Evolutionary conservation across 1,140 invertebrate species (phyloP).

Genomic region (Eufriesea mexicana): DNA sequence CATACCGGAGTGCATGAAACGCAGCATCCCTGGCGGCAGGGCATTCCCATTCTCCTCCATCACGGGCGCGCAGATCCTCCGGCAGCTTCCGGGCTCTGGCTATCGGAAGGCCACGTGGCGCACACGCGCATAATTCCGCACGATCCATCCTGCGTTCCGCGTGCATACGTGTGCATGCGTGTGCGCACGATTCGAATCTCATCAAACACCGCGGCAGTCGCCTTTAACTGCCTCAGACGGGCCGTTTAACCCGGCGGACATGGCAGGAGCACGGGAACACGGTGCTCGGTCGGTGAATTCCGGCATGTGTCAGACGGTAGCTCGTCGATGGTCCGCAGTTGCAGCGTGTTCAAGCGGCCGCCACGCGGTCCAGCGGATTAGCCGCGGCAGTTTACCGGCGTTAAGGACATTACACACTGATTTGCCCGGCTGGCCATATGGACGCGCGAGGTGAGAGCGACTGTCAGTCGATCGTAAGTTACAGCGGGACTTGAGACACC

Average conservation of each 20-base stretch:
- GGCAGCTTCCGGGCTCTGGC: not conserved
- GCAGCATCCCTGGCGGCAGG: not conserved
- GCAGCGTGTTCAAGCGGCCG: slow-evolving; percentile 3
- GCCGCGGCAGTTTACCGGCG: slow-evolving; percentile 44
- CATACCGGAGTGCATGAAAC: not conserved
- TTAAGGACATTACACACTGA: slow-evolving; percentile 62
- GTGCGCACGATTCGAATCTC: slow-evolving; percentile 31
- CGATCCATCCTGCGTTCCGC: not conserved
- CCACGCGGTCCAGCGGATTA: slow-evolving; percentile 43
- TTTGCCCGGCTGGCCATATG: slow-evolving; percentile 39
- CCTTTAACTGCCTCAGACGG: slow-evolving; percentile 17
- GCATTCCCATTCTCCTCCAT: slow-evolving; percentile 23
- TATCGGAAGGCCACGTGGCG: slow-evolving; percentile 7
- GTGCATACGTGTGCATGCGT: no score
- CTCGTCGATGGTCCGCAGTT: slow-evolving; percentile 30
- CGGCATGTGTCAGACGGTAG: slow-evolving; percentile 38
- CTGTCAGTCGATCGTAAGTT: slow-evolving; percentile 56
- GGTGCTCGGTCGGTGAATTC: slow-evolving; percentile 9
- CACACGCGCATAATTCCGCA: slow-evolving; percentile 23
- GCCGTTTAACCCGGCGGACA: slow-evolving; percentile 31
- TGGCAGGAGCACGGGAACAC: slow-evolving; percentile 1
- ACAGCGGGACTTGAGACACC: slow-evolving; percentile 41
- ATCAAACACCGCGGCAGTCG: slow-evolving; percentile 39
- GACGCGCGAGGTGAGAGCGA: slow-evolving; percentile 25
- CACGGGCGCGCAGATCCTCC: not conserved